phyloP scores from a whole-genome alignment of 1,140 invertebrate species.

The Apis laboriosa region DNA sequence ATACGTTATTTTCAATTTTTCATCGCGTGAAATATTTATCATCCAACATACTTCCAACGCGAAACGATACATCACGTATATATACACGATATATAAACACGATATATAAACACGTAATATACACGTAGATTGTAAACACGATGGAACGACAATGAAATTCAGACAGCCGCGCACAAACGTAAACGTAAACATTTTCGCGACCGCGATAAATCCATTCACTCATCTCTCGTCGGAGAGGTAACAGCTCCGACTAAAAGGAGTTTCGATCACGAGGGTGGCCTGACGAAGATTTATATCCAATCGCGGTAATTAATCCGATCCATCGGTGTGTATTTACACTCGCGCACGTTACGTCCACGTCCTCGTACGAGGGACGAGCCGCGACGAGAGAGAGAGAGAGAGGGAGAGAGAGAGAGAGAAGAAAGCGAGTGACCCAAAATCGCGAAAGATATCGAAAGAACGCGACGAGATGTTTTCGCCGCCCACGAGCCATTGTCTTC shows the following conservation, averaged over 20 bases:
- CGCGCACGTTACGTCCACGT: background rate
- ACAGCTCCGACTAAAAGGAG: slow-evolving; percentile 11
- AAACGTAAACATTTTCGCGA: background rate
- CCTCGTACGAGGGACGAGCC: background rate
- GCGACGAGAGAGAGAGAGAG: background rate
- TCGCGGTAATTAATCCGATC: background rate
- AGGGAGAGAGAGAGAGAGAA: slow-evolving; percentile 29
- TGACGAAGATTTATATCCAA: slow-evolving; percentile 34
- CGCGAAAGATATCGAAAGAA: slow-evolving; percentile 40
- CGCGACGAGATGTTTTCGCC: slow-evolving; percentile 24
- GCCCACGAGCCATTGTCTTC: slow-evolving; percentile 71
- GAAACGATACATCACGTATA: too few species aligned
- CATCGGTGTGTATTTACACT: too few species aligned
- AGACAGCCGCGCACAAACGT: background rate
- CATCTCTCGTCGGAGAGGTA: background rate
- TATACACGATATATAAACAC: too few species aligned
- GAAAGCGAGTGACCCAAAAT: slow-evolving; percentile 74
- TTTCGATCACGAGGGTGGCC: background rate
- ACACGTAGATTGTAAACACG: background rate
- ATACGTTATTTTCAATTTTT: too few species aligned
- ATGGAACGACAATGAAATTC: background rate
- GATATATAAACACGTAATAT: background rate
- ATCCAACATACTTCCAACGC: too few species aligned
- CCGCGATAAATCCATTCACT: background rate
- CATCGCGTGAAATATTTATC: too few species aligned